A percentile compares a stretch with the other conserved stretches of the same genome.
phyloP scores from a whole-genome alignment of 2,888 invertebrate species.

The Ornithoptera alexandrae region DNA sequence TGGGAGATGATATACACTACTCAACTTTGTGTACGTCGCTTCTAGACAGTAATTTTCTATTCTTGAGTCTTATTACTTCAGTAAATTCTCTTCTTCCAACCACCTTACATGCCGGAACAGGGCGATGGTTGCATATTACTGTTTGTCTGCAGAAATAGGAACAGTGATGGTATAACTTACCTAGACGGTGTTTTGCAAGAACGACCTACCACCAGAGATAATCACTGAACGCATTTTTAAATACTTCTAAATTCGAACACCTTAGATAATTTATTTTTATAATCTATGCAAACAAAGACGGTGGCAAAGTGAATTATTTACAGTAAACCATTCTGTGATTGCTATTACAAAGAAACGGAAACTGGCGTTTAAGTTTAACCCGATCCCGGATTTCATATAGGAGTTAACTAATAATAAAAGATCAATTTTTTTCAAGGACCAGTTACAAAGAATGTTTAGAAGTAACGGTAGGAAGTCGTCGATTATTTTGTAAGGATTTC shows the following conservation, averaged over 20 bases:
- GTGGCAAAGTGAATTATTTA: neutral
- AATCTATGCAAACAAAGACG: neutral
- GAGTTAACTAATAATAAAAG: constrained; percentile 64
- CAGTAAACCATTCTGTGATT: constrained; percentile 32
- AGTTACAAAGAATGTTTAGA: constrained; percentile 44
- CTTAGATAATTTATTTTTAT: neutral
- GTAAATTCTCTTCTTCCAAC: no score
- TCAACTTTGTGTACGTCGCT: no score
- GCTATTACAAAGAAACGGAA: constrained; percentile 60
- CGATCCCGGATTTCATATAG: constrained; percentile 56
- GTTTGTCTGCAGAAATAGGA: no score
- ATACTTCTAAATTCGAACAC: neutral
- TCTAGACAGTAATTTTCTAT: no score
- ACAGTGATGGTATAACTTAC: no score
- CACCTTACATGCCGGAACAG: no score
- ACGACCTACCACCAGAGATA: no score
- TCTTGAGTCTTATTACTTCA: no score
- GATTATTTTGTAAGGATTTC: constrained; percentile 70
- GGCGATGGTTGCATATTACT: no score
- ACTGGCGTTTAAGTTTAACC: constrained; percentile 59
- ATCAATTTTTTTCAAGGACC: constrained; percentile 53
- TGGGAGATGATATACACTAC: no score
- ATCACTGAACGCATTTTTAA: no score
- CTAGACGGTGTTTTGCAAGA: no score
- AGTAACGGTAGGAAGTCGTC: constrained; percentile 68